Evolutionary conservation across 2,113 vertebrate genomes (phyloP).

Genomic region (Cepphus grylle): DNA sequence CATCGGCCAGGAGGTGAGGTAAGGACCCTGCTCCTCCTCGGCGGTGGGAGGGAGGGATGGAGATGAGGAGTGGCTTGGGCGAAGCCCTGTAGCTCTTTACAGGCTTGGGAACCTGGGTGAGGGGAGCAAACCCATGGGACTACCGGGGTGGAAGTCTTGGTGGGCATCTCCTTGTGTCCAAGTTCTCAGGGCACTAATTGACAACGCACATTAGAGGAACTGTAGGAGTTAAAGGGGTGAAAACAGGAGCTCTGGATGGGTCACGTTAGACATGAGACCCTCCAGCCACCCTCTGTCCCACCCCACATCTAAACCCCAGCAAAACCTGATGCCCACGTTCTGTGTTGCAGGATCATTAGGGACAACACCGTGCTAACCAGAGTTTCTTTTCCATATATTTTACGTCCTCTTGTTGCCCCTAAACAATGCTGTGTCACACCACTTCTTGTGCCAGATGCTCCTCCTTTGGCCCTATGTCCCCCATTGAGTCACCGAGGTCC

Average conservation of each 20-base stretch:
- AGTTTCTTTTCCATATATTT: neutral
- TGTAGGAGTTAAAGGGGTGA: neutral
- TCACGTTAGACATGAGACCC: neutral
- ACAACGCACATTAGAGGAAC: neutral
- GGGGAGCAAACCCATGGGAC: rapidly evolving
- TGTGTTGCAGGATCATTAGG: neutral
- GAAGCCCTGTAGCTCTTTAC: neutral
- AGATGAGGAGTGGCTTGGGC: neutral
- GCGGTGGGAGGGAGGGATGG: neutral
- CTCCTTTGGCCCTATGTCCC: neutral
- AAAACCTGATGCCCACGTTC: rapidly evolving
- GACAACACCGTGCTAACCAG: neutral
- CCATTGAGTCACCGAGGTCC: neutral
- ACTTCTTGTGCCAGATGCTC: neutral
- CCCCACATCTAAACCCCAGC: neutral
- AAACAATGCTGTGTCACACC: neutral
- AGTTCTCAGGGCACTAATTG: neutral
- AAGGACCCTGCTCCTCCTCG: constrained; percentile 65
- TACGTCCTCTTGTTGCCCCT: neutral
- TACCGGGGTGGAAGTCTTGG: neutral
- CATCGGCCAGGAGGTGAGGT: constrained; percentile 92
- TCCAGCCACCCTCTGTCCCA: neutral
- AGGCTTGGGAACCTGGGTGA: neutral
- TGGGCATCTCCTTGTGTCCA: neutral
- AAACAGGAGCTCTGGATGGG: neutral